Evolutionary conservation across 2,113 vertebrate species (phyloP).

Genomic region (Mirza zaza): DNA sequence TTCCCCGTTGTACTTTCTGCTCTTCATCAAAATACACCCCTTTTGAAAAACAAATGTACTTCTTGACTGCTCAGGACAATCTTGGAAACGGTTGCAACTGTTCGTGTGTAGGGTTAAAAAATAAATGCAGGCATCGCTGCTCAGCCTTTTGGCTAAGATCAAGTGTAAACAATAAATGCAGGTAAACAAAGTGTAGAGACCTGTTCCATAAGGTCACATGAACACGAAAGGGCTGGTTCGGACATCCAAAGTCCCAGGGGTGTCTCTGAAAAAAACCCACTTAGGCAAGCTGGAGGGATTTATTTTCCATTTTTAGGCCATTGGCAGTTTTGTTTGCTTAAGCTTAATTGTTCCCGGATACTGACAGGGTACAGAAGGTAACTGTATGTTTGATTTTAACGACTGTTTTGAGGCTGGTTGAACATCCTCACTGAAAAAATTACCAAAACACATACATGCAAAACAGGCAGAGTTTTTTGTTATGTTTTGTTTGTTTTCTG

Average conservation of each 20-base stretch:
- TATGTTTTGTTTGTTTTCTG: not conserved
- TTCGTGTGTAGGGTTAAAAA: constrained; percentile 25
- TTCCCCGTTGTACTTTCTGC: constrained; percentile 77
- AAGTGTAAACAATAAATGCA: not conserved
- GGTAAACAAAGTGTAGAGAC: not conserved
- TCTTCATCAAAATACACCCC: constrained; percentile 75
- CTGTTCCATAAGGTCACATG: not conserved
- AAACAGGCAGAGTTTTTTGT: not conserved
- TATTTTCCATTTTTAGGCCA: constrained; percentile 42
- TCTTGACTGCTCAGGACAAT: constrained; percentile 38
- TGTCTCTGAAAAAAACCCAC: not conserved
- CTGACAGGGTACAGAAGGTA: constrained; percentile 57
- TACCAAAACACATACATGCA: not conserved
- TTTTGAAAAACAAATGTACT: constrained; percentile 66
- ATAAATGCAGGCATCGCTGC: not conserved
- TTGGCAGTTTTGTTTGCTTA: constrained; percentile 59
- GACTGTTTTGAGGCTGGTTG: constrained; percentile 56
- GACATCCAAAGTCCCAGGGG: not conserved
- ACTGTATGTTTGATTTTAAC: constrained; percentile 65
- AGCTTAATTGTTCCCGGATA: constrained; percentile 74
- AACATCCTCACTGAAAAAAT: constrained; percentile 17
- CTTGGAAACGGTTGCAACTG: constrained; percentile 54
- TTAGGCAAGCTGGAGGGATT: not conserved
- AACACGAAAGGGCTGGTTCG: not conserved
- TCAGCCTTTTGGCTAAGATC: too few species aligned